Evolutionary conservation across 2,113 vertebrate species (phyloP), one percentile per base, ranked within the genome.

Genomic region (Rhipidura dahli): DNA sequence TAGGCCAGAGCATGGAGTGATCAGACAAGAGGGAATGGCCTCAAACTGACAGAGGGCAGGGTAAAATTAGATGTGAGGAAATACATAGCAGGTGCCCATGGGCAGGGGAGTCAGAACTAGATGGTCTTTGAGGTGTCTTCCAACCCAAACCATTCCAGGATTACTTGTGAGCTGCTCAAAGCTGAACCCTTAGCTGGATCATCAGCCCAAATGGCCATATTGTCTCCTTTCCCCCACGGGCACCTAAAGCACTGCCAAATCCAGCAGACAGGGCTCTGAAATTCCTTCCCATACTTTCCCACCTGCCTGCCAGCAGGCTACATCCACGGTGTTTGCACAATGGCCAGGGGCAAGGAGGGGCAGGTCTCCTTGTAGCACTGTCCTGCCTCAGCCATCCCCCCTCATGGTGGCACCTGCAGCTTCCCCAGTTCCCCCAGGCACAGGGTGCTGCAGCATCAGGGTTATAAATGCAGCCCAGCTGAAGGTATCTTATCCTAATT

Each of bases 401-500:
- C 37, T 33, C 61, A 4, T 7, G 37, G 33, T n/a, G 57, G 35
- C 56, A 81, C n/a, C 30, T 10, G 49, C 60, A 22, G 30, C 54
- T 8, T 7, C 40, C 49, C 24, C 39, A 40, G 35, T 7, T 0
- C 13, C 57, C 53, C 31, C 27, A 22, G 68, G 51, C 56, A 31
- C 1, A 1, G 40, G 22, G 4, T 72, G 21, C 3, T 33, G 57
- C 27, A 70, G 33, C 33, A 39, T 0, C 68, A 33, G 11, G 37
- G 39, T 4, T 40, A 35, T 4, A 28, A 63, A 24, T 1, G 1
- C 33, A 63, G 66, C 37, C 21, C 78, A 66, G 1, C 10, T 40
- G 21, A 3, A 50, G 27, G 13, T 0, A 0, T 6, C 13, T 53
- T 16, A 26, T 3, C 3, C 2, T 9, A 3, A 45, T 30, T 45